Conservation (phyloP, 2,888 invertebrate genomes). For the Eupeodes latifasciatus region DNA sequence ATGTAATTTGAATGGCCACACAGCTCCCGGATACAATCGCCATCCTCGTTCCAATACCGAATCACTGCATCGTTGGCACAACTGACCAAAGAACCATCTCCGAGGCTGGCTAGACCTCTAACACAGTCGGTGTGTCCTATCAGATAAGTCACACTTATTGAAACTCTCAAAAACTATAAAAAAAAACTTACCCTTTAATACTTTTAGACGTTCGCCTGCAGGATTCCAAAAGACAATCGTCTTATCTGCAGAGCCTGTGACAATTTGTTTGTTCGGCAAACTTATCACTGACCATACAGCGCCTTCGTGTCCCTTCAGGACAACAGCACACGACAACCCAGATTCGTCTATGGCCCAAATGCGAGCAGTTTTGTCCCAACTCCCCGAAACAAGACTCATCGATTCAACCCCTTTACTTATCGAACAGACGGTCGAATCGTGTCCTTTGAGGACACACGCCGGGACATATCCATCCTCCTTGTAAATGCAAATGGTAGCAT, state of each 20-base stretch:
- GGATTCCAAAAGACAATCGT: constrained; percentile 93
- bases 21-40: constrained; percentile 90
- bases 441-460: constrained; percentile 89
- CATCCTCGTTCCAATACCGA: constrained; percentile 92
- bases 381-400: constrained; percentile 91
- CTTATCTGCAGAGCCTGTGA: constrained; percentile 97
- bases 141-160: constrained; percentile 74
- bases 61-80: constrained; percentile 96
- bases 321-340: constrained; percentile 85
- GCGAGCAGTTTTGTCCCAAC: constrained; percentile 96
- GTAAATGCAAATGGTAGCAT: constrained; percentile 92
- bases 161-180: not conserved
- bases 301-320: constrained; percentile 89
- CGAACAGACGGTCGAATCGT: constrained; percentile 85
- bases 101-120: constrained; percentile 90
- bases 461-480: constrained; percentile 89
- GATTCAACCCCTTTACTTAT: constrained; percentile 84
- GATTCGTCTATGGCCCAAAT: constrained; percentile 89
- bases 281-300: constrained; percentile 94
- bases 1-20: constrained; percentile 95
- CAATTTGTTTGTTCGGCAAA: constrained; percentile 85
- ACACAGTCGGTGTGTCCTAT: constrained; percentile 97
- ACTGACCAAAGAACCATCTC: constrained; percentile 91
- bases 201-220: constrained; percentile 87
- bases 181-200: constrained; percentile 85